Conservation (phyloP, 2,113 vertebrate genomes). For the Isurus oxyrinchus region DNA sequence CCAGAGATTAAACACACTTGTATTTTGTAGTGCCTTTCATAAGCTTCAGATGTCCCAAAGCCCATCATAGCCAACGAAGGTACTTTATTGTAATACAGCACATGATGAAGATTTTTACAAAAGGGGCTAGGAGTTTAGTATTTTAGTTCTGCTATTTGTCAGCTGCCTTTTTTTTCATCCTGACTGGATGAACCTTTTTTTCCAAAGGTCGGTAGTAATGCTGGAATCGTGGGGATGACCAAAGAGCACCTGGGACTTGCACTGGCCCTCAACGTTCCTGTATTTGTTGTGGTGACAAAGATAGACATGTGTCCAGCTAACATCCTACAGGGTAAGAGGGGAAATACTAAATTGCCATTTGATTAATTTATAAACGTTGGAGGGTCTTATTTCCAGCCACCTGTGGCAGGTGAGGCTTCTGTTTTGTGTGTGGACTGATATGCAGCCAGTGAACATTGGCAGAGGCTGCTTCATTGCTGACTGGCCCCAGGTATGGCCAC, state of each 20-base stretch:
- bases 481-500: background rate
- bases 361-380: background rate
- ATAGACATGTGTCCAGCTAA: slow-evolving; percentile 99
- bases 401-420: background rate
- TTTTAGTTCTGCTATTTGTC: background rate
- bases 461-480: background rate
- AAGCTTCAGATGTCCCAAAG: background rate
- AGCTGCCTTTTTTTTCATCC: background rate
- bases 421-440: background rate
- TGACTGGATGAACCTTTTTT: background rate
- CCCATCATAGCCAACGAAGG: background rate
- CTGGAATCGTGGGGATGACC: slow-evolving; percentile 97
- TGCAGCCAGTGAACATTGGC: background rate
- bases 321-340: slow-evolving; percentile 85
- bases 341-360: background rate
- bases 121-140: background rate
- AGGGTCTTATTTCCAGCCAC: background rate
- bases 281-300: slow-evolving; percentile 97
- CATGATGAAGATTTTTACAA: background rate
- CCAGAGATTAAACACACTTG: background rate
- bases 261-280: slow-evolving; percentile 88
- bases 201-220: slow-evolving; percentile 88
- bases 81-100: background rate
- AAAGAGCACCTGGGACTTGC: slow-evolving; percentile 96
- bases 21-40: background rate